phyloP scores from a whole-genome alignment of 2,888 invertebrate species.

The Agriopis marginaria region DNA sequence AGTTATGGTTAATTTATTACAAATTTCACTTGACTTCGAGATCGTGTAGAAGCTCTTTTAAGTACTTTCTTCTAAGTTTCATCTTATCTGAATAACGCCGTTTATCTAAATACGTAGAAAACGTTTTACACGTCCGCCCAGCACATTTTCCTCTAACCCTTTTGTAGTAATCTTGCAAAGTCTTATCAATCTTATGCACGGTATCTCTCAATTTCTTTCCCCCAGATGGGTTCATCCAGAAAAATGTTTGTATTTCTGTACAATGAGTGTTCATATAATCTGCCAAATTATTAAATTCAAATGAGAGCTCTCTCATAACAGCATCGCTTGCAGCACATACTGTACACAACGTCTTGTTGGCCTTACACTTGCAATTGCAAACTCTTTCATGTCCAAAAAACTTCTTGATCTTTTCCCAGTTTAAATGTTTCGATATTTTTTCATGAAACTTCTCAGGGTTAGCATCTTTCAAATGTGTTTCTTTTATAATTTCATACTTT shows the following conservation, averaged over 20 bases:
- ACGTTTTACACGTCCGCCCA: slow-evolving; percentile 65
- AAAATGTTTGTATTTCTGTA: slow-evolving; percentile 75
- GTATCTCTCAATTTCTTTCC: slow-evolving; percentile 69
- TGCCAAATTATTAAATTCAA: slow-evolving; percentile 71
- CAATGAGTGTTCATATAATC: slow-evolving; percentile 73
- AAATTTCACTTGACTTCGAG: slow-evolving; percentile 23
- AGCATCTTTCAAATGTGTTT: neutral
- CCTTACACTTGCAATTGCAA: slow-evolving; percentile 68
- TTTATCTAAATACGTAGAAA: slow-evolving; percentile 65
- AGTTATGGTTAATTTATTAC: slow-evolving; percentile 19
- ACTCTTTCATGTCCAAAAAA: slow-evolving; percentile 67
- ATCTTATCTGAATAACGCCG: slow-evolving; percentile 46
- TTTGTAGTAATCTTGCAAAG: slow-evolving; percentile 69
- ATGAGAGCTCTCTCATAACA: slow-evolving; percentile 71
- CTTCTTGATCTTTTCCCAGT: slow-evolving; percentile 61
- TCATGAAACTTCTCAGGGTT: neutral
- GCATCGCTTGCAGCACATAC: slow-evolving; percentile 72
- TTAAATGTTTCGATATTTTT: slow-evolving; percentile 10
- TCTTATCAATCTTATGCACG: slow-evolving; percentile 66
- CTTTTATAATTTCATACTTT: slow-evolving; percentile 6
- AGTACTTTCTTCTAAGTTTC: slow-evolving; percentile 34
- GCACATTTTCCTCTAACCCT: slow-evolving; percentile 71
- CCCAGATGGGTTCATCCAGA: slow-evolving; percentile 72
- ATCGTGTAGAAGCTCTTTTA: slow-evolving; percentile 29
- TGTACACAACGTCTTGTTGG: slow-evolving; percentile 68